A percentile compares a stretch with the other conserved stretches of the same genome.
phyloP scores from a whole-genome alignment of 2,113 vertebrate species.

The Capra hircus region DNA sequence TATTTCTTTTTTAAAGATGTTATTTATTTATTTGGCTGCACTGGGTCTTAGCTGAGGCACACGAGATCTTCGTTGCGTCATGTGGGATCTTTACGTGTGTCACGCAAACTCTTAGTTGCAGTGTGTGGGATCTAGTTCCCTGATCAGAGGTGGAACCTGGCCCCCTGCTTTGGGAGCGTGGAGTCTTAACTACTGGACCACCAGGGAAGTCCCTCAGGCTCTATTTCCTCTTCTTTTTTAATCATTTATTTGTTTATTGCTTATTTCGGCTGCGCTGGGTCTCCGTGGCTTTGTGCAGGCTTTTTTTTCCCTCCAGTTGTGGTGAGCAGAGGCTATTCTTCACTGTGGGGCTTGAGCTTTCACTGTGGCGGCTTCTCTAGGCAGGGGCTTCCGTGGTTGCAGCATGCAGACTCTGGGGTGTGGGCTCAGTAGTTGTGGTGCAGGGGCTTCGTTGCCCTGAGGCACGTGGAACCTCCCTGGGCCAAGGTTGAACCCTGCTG shows the following conservation, averaged over 20 bases:
- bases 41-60: neutral
- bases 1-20: neutral
- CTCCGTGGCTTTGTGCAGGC: rapidly evolving
- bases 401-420: neutral
- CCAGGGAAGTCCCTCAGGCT: neutral
- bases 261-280: neutral
- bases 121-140: neutral
- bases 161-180: neutral
- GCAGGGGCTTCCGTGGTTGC: neutral
- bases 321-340: neutral
- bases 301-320: neutral
- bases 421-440: neutral
- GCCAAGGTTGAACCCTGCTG: neutral
- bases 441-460: neutral
- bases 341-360: neutral
- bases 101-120: neutral
- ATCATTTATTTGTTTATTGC: neutral
- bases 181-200: neutral
- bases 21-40: neutral
- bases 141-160: neutral
- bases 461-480: neutral
- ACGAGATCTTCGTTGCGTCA: neutral
- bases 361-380: neutral
- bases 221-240: neutral
- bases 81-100: neutral